Evolutionary conservation across 2,113 vertebrate species (phyloP).

Genomic region (Scytalopus superciliaris): DNA sequence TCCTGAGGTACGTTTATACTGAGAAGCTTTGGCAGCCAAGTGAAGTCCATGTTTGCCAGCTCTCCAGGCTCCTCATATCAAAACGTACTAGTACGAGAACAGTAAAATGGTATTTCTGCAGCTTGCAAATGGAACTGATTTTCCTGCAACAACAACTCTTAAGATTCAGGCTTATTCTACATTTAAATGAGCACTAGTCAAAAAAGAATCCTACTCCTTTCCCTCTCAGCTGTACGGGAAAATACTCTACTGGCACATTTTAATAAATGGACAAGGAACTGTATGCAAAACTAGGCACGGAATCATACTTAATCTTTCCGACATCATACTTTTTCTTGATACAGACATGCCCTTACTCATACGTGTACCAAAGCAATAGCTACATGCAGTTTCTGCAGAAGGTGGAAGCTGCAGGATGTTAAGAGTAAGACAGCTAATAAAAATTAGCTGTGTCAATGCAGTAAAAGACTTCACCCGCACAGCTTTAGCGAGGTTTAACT

Average conservation of each 20-base stretch:
- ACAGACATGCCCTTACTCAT: background rate
- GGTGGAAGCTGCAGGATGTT: background rate
- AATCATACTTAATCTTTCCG: background rate
- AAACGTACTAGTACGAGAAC: background rate
- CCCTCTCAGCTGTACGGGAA: background rate
- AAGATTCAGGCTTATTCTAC: background rate
- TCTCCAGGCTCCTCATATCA: background rate
- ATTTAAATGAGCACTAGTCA: background rate
- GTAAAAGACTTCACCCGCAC: background rate
- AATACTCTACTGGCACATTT: background rate
- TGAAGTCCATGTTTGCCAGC: background rate
- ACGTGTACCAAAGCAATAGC: background rate
- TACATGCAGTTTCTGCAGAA: background rate
- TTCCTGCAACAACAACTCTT: background rate
- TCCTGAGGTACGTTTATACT: background rate
- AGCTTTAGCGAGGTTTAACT: background rate
- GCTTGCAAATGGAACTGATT: background rate
- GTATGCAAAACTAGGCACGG: background rate
- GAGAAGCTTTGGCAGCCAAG: background rate
- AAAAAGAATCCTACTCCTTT: background rate
- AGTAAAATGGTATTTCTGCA: background rate
- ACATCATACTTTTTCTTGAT: fast-evolving
- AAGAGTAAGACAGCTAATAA: background rate
- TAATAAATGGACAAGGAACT: background rate
- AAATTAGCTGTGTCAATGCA: background rate